A percentile compares a stretch with the other conserved stretches of the same genome.
phyloP scores from a whole-genome alignment of 2,797 vertebrate species.

The Ctenosaura bakeri region DNA sequence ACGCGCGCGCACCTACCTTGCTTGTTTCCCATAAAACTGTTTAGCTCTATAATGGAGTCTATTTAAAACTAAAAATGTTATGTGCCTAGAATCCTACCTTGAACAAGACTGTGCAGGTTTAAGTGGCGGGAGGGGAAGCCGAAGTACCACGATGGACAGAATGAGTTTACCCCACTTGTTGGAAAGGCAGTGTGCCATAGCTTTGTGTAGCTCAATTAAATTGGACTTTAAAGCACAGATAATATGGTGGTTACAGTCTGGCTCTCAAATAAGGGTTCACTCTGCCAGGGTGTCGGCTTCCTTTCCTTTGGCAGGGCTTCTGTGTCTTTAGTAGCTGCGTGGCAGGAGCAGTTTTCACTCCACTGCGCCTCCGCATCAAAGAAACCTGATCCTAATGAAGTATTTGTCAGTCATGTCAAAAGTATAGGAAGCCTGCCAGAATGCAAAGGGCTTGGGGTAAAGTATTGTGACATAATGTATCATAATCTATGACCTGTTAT shows the following conservation, averaged over 20 bases:
- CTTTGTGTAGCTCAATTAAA: slow-evolving; percentile 73
- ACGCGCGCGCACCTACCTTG: too few species aligned
- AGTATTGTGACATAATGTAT: neutral
- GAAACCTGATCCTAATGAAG: neutral
- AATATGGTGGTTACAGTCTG: slow-evolving; percentile 47
- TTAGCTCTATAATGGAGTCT: slow-evolving; percentile 49
- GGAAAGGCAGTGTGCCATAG: slow-evolving; percentile 68
- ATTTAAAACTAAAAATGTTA: slow-evolving; percentile 28
- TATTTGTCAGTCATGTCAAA: neutral
- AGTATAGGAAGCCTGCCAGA: neutral
- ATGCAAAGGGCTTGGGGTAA: neutral
- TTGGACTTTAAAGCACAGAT: slow-evolving; percentile 58
- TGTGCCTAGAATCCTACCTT: slow-evolving; percentile 65
- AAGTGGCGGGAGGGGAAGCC: slow-evolving; percentile 38
- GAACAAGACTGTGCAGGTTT: slow-evolving; percentile 51
- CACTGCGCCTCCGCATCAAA: neutral
- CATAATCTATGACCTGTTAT: neutral
- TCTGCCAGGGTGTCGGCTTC: neutral
- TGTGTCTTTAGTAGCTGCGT: neutral
- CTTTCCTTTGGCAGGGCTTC: neutral
- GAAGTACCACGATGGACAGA: slow-evolving; percentile 66
- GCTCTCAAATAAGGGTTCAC: slow-evolving; percentile 68
- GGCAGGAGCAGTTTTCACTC: neutral
- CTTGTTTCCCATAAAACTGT: neutral
- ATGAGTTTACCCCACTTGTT: slow-evolving; percentile 74